Conservation (phyloP, 2,113 vertebrate species). For the Microcebus lehilahytsara region DNA sequence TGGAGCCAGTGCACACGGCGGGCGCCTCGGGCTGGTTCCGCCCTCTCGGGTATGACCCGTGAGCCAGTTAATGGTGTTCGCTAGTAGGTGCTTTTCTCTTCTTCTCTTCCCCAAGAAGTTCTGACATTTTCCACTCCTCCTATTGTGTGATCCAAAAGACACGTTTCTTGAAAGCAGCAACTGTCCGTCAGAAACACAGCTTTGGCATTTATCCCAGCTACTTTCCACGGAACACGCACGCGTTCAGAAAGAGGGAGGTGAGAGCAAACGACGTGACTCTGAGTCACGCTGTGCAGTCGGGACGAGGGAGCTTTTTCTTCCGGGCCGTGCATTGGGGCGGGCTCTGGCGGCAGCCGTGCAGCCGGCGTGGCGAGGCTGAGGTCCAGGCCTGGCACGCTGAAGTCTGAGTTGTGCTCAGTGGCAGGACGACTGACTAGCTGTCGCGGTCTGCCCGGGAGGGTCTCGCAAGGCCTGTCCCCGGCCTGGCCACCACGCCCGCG, state of each 20-base stretch:
- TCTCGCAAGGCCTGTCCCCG: neutral
- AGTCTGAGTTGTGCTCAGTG: neutral
- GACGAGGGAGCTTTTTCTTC: neutral
- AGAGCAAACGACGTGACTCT: neutral
- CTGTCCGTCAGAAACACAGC: neutral
- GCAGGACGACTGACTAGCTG: neutral
- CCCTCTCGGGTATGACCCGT: neutral
- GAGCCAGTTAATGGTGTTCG: neutral
- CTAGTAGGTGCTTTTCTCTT: neutral
- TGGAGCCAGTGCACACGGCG: neutral
- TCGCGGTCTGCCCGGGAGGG: neutral
- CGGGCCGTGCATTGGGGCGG: neutral
- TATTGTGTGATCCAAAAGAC: neutral
- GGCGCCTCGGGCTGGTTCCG: neutral
- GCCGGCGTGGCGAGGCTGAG: neutral
- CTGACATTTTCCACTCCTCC: neutral
- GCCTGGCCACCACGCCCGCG: neutral
- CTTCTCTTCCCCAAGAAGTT: neutral
- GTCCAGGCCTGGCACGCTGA: neutral
- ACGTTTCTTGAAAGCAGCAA: neutral
- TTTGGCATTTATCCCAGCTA: neutral
- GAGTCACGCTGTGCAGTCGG: neutral
- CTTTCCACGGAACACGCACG: neutral
- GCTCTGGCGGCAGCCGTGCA: neutral
- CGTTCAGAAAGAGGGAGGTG: neutral